Base-by-base conservation (phyloP, 2,888 invertebrate species). In the Sarcophaga variegata region DNA sequence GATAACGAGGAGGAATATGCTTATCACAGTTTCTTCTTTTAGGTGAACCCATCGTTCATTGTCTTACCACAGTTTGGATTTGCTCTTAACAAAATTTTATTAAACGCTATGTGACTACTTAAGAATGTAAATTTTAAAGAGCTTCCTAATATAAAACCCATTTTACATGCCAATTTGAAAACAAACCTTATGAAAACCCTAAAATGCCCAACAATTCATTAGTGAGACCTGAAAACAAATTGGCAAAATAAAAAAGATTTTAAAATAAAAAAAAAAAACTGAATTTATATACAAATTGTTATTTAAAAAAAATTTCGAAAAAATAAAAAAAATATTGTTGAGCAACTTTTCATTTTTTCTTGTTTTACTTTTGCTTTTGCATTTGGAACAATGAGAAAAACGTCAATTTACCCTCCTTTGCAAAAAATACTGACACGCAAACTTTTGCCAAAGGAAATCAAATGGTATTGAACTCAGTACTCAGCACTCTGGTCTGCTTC, bases 381-480 rank as follows among this genome's bases (percentile, higher is more conserved):
- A 77, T 83, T 83, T 63, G n/a, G 14, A 78, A 67, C 62, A 71
- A 27, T 4, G 17, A 14, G 10, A 37, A 22, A 69, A 54, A 63
- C 25, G 47, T 2, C 54, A 54, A 5, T 54, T 54, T 54, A 1
- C 2, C 5, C 10, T 5, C 54, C 54, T 67, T 66, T 72, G 47
- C 60, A 60, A 49, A 60, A 70, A 62, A 74, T 69, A 72, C 69
- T 70, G 69, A 60, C 80, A 79, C 77, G 86, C 86, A 72, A 83
- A 69, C 76, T 69, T 76, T 70, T 67, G 54, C 54, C 54, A 37
- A 60, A 74, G 70, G 75, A 86, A 83, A 84, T 75, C 69, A 76
- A 84, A 74, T 84, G 81, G 76, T 87, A 87, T 87, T 82, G 87
- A 87, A 84, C 84, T 84, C 70, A 81, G 76, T 17, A 12, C 64